Conservation (phyloP, 2,888 invertebrate genomes). For the Amphipoea oculea region DNA sequence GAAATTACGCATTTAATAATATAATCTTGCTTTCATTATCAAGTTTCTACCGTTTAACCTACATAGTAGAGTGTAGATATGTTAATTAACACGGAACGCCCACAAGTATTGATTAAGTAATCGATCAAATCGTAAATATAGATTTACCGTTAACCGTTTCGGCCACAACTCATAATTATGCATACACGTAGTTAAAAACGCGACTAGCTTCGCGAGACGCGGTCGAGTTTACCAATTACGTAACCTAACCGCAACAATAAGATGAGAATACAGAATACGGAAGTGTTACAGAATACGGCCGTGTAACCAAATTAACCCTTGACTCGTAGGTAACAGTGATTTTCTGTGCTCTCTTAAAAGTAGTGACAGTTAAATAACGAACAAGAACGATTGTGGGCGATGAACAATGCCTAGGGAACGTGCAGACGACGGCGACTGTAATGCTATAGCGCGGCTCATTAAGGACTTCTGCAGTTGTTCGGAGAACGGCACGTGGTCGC, state of each 20-base stretch:
- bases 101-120: constrained; percentile 44
- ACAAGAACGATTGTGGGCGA: constrained; percentile 60
- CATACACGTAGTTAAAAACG: constrained; percentile 36
- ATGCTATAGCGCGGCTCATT: constrained; percentile 85
- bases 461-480: constrained; percentile 89
- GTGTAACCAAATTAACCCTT: constrained; percentile 75
- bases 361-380: constrained; percentile 86
- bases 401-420: constrained; percentile 84
- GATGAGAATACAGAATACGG: constrained; percentile 74
- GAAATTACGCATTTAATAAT: constrained; percentile 50
- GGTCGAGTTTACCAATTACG: constrained; percentile 71
- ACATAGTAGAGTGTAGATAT: constrained; percentile 15
- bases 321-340: constrained; percentile 74
- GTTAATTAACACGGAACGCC: constrained; percentile 26
- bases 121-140: constrained; percentile 42
- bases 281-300: constrained; percentile 71
- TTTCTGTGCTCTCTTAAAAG: constrained; percentile 84
- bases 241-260: constrained; percentile 70
- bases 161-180: constrained; percentile 54
- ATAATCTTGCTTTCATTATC: constrained; percentile 39
- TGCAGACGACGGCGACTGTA: constrained; percentile 83
- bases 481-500: constrained; percentile 89
- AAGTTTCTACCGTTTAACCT: constrained; percentile 50
- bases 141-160: constrained; percentile 27
- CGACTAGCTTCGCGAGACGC: constrained; percentile 62